Conservation (phyloP, 2,888 invertebrate genomes). For the Bibio marci region DNA sequence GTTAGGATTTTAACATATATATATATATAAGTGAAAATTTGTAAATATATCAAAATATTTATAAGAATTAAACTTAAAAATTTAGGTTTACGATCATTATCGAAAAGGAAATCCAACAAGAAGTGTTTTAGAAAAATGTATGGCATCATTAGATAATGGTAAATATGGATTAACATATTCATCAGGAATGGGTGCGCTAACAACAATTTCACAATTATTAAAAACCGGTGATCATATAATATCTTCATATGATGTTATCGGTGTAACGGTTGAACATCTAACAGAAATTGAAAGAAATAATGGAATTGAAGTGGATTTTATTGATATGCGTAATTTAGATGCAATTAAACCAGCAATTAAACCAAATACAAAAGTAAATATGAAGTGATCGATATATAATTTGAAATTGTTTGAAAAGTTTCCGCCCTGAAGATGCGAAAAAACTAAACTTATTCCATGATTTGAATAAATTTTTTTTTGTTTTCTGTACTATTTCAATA, state of each 20-base stretch:
- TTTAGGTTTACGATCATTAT: constrained; percentile 76
- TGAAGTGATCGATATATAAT: too few species aligned
- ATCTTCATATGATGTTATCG: constrained; percentile 85
- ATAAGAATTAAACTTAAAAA: too few species aligned
- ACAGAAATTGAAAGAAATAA: constrained; percentile 44
- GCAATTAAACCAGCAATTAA: constrained; percentile 51
- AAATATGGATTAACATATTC: constrained; percentile 69
- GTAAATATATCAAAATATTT: too few species aligned
- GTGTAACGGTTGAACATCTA: constrained; percentile 71
- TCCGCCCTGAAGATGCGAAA: too few species aligned
- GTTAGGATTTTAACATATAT: too few species aligned
- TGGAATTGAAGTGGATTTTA: constrained; percentile 58
- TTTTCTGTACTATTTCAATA: too few species aligned
- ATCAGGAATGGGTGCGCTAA: constrained; percentile 80
- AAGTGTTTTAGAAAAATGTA: constrained; percentile 67
- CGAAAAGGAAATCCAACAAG: constrained; percentile 91
- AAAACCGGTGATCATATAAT: constrained; percentile 78
- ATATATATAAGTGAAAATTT: too few species aligned
- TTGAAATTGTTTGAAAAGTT: too few species aligned
- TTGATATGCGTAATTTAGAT: constrained; percentile 53
- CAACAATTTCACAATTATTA: constrained; percentile 56
- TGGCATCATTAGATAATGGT: constrained; percentile 81
- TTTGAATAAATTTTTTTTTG: too few species aligned
- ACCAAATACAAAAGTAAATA: constrained; percentile 71
- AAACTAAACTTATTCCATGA: too few species aligned